Evolutionary conservation across 2,888 invertebrate species (phyloP), one percentile per base, ranked within the genome.

Genomic region (Villa cingulata): DNA sequence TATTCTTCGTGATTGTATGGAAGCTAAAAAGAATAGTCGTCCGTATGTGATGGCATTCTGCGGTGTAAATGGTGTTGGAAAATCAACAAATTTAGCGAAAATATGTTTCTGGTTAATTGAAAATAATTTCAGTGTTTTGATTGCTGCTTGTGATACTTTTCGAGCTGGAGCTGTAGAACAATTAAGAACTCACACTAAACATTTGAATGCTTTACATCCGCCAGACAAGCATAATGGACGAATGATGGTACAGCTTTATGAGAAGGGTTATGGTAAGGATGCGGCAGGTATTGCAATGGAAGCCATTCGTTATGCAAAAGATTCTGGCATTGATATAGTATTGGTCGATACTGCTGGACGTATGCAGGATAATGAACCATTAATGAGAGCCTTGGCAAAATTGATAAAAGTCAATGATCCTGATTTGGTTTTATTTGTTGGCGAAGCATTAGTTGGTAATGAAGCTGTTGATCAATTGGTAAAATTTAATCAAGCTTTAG

Each of bases 301-400:
- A 66, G 97, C 97, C 1, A 94, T 98, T 54, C 81, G 83, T 48
- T 85, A 75, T 70, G 95, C 96, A 0, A 76, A 78, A 45, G 92
- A 94, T 59, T 74, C 78, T 0, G 76, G 74, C 46, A 76, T 88
- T 47, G 95, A 98, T 71, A 81, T 97, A 12, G 97, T 97, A 1
- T 72, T 99, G n/a, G 81, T 99, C 17, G 98, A 98, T 70, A 98
- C 98, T 0, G 98, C 98, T 36, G 98, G 98, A n/a, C 78, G 98
- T 51, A 98, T 99, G 98, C 98, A 98, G 72, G 97, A 98, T 72
- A 99, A 99, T 68, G 97, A 97, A 64, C 98, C 98, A 0, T 74
- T 99, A 37, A 99, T 99, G 98, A 77, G 95, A 53, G 94, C 98
- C 0, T 74, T 99, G 44, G 87, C 97, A 6, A 98, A 98, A 75